Evolutionary conservation across 2,888 invertebrate species (phyloP), one percentile per base, ranked within the genome.

Genomic region (Lasioglossum morio): DNA sequence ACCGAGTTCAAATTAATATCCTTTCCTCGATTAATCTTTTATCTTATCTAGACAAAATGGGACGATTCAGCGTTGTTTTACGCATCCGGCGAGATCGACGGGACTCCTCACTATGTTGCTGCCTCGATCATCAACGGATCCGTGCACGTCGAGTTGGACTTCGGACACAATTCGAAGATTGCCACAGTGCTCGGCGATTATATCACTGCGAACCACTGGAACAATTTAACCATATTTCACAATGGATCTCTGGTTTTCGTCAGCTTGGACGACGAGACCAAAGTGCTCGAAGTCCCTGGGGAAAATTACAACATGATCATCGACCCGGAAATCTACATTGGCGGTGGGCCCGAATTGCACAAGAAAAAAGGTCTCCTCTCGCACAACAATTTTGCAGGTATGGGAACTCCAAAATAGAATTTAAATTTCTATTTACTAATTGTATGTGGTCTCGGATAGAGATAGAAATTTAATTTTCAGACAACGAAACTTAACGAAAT

Each of bases 241-340:
- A 97, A 97, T 91, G 97, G 97, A 81, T 97, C 97, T 89, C 96
- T 96, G 27, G 96, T 99, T 0, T 96, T 96, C 90, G 96, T 99
- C 27, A 97, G 97, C 88, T 96, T 99, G 66, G 98, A 99, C 95
- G 96, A 97, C 75, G 97, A 97, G 92, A 96, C 96, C 53, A 97
- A 97, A 91, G 96, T 96, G 0, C 96, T 98, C 78, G 97, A 98
- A 93, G 96, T 98, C 72, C 97, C 97, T 1, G 97, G 97, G 19
- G 96, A 97, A 94, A 96, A 96, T 85, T 96, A 96, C 78, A 97
- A 97, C 94, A 96, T 99, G 86, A 98, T 98, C 91, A 98, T 99
- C 88, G 99, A 99, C 96, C 99, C 99, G 57, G 98, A 98, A 95
- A 98, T 99, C 90, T 99, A 98, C 94, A 98, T 99, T 89, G 98